Evolutionary conservation across 2,113 vertebrate genomes (phyloP), one percentile per base, ranked within the genome.

Genomic region (Calidris pygmaea): DNA sequence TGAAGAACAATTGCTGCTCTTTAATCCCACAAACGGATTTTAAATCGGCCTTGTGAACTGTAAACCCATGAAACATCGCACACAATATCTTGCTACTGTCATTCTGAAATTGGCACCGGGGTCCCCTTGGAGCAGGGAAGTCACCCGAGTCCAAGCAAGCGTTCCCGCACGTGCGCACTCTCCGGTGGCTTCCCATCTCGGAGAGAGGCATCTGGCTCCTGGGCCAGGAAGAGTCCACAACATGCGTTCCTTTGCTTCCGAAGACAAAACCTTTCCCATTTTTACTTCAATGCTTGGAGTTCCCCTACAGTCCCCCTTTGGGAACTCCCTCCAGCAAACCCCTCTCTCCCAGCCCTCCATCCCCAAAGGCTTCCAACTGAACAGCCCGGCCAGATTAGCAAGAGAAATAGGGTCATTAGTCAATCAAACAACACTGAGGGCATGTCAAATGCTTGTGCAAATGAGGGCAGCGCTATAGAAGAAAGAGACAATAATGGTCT

Each of bases 1-100:
- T 11, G 45, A 83, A 82, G 85, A 97, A 90, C 81, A 96, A 94
- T 79, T 29, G 85, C 75, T n/a, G 79, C 87, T 67, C 53, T 94
- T 91, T 90, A 90, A 93, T 76, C 62, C 90, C 78, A 59, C 87
- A 70, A 66, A 74, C 3, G 11, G 74, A 70, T 87, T 91, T 93
- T 47, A 80, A 85, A 76, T 37, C 27, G 21, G 81, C 48, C 78
- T 59, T 7, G 9, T 83, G 93, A 82, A 53, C 89, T 41, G 71
- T 45, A 71, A 74, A 76, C 26, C 65, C 74, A 5, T 18, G 82
- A 66, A 90, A 45, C 78, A 62, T 30, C 1, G 2, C 63, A 52
- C 77, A 73, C 77, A 53, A 8, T 3, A 14, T 45, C 94, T 60
- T 9, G 27, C 74, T 85, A 11, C 60, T 50, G 22, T 47, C 47